Evolutionary conservation across 2,113 vertebrate genomes (phyloP).

Genomic region (Tetrax tetrax): DNA sequence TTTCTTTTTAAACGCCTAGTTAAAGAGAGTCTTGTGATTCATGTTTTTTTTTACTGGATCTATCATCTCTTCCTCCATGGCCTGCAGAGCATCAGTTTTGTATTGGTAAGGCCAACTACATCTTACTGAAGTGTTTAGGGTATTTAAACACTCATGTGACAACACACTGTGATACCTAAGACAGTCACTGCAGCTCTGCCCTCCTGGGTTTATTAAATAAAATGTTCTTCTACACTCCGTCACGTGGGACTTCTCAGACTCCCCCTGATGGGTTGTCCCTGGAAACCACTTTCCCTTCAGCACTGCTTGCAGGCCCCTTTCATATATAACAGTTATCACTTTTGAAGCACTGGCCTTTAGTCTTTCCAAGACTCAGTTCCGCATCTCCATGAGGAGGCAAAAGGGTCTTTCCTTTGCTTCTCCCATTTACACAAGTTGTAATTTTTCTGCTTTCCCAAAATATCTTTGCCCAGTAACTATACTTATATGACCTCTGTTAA

Average conservation of each 20-base stretch:
- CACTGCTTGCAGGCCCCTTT: not conserved
- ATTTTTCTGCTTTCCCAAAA: not conserved
- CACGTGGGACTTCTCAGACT: not conserved
- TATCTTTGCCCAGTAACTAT: not conserved
- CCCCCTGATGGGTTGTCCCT: not conserved
- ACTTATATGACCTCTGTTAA: not conserved
- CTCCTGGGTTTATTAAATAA: not conserved
- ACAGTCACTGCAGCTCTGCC: not conserved
- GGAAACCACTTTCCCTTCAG: not conserved
- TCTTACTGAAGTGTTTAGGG: not conserved
- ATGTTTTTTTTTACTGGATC: not conserved
- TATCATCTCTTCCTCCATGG: not conserved
- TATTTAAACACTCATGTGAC: not conserved
- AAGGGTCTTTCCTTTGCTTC: not conserved
- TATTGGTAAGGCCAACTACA: not conserved
- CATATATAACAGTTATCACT: not conserved
- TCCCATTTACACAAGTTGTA: not conserved
- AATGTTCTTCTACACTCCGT: not conserved
- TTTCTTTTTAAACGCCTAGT: not conserved
- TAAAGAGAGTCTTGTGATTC: not conserved
- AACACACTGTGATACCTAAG: too few relatives aligned
- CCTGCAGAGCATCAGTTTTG: not conserved
- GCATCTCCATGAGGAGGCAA: fast-evolving
- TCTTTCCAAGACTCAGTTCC: not conserved
- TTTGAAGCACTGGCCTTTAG: not conserved